Evolutionary conservation across 2,888 invertebrate genomes (phyloP), one percentile per base, ranked within the genome.

Genomic region (Microctonus brassicae): DNA sequence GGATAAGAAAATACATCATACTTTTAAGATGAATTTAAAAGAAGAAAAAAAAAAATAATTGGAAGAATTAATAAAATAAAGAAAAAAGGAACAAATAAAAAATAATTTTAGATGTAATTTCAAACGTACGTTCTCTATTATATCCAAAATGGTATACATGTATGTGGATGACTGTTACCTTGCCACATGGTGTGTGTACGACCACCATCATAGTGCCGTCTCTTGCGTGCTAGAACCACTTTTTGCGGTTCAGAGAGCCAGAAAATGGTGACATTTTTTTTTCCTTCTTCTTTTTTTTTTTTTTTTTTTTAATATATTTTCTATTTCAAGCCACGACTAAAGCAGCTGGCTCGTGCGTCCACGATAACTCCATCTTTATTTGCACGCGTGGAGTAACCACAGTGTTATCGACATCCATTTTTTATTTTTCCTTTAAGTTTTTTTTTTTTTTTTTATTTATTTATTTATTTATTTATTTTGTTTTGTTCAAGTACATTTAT

Each of bases 71-170:
- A 17, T 36, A 61, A 61, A 20, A 34, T 0, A 63, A 63, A 63
- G 9, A 63, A 47, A 33, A 17, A 22, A 61, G 17, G 72, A 69
- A 62, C 26, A 47, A 47, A 74, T 52, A 57, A 17, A 29, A 57
- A 57, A 26, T 26, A 26, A 4, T 57, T 57, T 57, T 76, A 69
- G 71, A 76, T 68, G 76, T 74, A 76, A 76, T 76, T 76, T 72
- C 64, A 63, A 39, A 76, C 74, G 76, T 76, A 76, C 70, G 74
- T 73, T 74, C 63, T 74, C 70, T 73, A 73, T 63, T 63, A 47
- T 47, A 26, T 17, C n/a, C 7, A 33, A 58, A 17, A 26, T 17
- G 33, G n/a, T 39, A 36, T 11, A 36, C 11, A 39, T 39, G n/a
- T 39, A 39, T n/a, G n/a, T n/a, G n/a, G 4, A n/a, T 39, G 39